Evolutionary conservation across 2,888 invertebrate species (phyloP), one percentile per base, ranked within the genome.

Genomic region (Meteorus cinctellus): DNA sequence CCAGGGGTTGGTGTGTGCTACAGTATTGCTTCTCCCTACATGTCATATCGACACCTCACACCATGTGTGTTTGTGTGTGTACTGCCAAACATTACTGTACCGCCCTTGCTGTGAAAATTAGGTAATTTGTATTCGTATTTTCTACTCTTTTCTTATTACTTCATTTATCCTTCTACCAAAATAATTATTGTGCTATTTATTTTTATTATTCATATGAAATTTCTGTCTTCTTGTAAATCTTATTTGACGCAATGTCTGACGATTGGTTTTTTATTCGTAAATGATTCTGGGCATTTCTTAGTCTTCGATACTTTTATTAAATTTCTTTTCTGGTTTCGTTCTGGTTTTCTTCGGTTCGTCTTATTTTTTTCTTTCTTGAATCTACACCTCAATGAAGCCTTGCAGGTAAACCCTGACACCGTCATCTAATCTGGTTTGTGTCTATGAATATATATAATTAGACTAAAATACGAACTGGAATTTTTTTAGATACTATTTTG

Each of bases 11-110:
- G 55, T 55, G 19, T 55, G 55, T 55, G 86, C 80, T 81, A 83
- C 79, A 76, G 78, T 77, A 78, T 72, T 78, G 74, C 81, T 82
- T 81, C 80, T 84, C 83, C 82, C 84, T 82, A 84, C 88, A 87
- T 88, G 89, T 89, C 89, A 87, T 89, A 89, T 89, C 89, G 89
- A 89, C 89, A 89, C 89, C 89, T 89, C 86, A 81, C 84, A 82
- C 84, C 73, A 76, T 69, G 67, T 72, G 67, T 29, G 36, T 59
- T 63, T 74, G 16, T 16, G 41, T 27, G 71, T 76, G 63, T 34
- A 72, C 80, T 71, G 76, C 70, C 72, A 68, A 69, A 60, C 66
- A 48, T 55, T 34, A 67, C 66, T 59, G 51, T 31, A 67, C 79
- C 75, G 8, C 41, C 12, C 41, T 41, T 10, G 12, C 81, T 84